Conservation (phyloP, 1,140 invertebrate genomes). For the Drosophila paulistorum region DNA sequence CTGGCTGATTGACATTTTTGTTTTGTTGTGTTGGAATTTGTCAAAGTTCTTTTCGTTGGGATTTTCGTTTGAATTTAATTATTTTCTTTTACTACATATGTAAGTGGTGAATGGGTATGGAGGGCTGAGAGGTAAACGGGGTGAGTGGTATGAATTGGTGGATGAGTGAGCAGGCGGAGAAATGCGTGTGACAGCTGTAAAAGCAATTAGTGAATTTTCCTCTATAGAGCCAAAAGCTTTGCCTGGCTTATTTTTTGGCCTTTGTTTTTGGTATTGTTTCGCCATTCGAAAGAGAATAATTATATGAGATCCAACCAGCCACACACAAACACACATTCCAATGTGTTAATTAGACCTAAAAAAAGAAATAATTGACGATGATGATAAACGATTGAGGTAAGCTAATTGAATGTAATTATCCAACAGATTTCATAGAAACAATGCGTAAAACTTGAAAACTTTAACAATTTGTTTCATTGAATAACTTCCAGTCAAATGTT, state of each 20-base stretch:
- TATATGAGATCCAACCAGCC: constrained; percentile 1
- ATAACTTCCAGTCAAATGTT: too few relatives aligned
- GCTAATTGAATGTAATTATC: constrained; percentile 5
- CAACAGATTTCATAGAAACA: neutral
- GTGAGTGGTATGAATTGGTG: neutral
- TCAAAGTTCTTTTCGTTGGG: constrained; percentile 23
- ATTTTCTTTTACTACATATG: constrained; percentile 36
- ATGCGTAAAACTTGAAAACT: neutral
- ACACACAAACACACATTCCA: neutral
- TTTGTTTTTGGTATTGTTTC: constrained; percentile 16
- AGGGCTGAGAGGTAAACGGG: neutral
- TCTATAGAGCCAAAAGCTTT: constrained; percentile 18
- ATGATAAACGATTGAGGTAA: constrained; percentile 1
- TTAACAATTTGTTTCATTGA: neutral
- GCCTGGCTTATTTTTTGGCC: constrained; percentile 32
- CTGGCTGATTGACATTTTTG: constrained; percentile 48
- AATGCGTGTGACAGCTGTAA: constrained; percentile 24
- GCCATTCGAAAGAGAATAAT: constrained; percentile 20
- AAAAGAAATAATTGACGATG: constrained; percentile 11
- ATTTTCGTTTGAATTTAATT: constrained; percentile 69
- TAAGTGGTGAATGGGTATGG: neutral
- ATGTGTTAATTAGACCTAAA: constrained; percentile 17
- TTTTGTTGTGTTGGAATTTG: constrained; percentile 25
- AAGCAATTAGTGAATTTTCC: constrained; percentile 47
- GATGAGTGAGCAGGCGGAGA: neutral